Percentiles rank a stretch among this genome's conserved stretches.
These are phyloP conservation scores for Sitta europaea DNA, from an alignment of 2,113 vertebrate genomes.

Conservation along the genomic window DNA sequence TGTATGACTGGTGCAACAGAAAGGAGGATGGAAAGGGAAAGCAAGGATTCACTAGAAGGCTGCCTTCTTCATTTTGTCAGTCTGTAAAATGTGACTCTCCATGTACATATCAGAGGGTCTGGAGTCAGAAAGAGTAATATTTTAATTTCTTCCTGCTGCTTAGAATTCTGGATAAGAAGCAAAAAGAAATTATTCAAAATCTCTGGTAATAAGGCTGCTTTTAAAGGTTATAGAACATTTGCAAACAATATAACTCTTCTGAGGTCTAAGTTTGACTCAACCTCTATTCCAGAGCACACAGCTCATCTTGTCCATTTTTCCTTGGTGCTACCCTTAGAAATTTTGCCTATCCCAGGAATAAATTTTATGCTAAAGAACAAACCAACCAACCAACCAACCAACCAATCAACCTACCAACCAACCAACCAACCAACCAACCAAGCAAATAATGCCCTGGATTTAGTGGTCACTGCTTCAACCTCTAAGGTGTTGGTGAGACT, in stretches of 20 bases:
- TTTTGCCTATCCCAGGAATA: background rate
- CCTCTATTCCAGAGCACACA: background rate
- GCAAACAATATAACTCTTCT: background rate
- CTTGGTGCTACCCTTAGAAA: background rate
- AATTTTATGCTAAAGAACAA: background rate
- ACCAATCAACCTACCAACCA: too few species aligned
- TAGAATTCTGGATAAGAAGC: background rate
- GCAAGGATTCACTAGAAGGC: background rate
- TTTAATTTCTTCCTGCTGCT: background rate
- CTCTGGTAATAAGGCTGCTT: background rate
- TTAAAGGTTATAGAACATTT: background rate
- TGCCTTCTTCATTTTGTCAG: background rate
- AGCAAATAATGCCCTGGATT: background rate
- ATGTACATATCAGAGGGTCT: background rate
- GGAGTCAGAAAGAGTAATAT: background rate
- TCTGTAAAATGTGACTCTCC: background rate
- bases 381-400: too few species aligned
- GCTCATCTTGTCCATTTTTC: background rate
- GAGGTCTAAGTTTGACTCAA: background rate
- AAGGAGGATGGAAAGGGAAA: background rate
- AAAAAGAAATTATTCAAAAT: background rate
- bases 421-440: too few species aligned
- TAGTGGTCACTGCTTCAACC: background rate
- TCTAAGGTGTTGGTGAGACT: background rate
- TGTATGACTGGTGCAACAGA: background rate